Evolutionary conservation across 2,113 vertebrate genomes (phyloP), one percentile per base, ranked within the genome.

Genomic region (Sceloporus undulatus): DNA sequence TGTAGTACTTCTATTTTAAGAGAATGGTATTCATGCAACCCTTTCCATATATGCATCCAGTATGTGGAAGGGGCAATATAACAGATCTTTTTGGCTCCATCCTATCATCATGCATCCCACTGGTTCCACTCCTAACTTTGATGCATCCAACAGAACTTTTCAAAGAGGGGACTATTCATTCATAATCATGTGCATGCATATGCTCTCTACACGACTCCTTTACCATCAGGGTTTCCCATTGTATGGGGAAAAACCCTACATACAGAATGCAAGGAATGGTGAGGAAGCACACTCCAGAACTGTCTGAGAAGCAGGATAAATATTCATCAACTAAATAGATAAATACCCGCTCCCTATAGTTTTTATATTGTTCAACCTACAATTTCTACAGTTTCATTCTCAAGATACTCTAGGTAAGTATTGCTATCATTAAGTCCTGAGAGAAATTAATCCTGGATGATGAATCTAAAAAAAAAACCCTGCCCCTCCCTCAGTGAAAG

Each of bases 371-470:
- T 38, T 81, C 79, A 42, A 42, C 21, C 74, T 76, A 19, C 74
- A 19, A 76, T 42, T 52, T 54, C 19, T 29, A 9, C 6, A 29
- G 3, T 71, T 71, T 71, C 8, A 40, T 0, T 0, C 8, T 85
- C 29, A 79, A 75, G 27, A 79, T 85, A 73, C 18, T 0, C 19
- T 78, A 40, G 18, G 25, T 68, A 65, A 78, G 13, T 65, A 19
- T 29, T 62, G 27, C 59, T 62, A 66, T 23, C 16, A 52, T 11
- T n/a, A 85, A 65, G 8, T 19, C 65, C 65, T 27, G 11, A 23
- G 29, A 86, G 5, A 40, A 3, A 40, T 52, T 18, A 48, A 52
- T 54, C 40, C 11, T 9, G 8, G 89, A 91, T 83, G 92, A 40
- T 0, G 0, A 59, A 0, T 83, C 78, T 79, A 88, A 87, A 68